Conservation (phyloP, 1,140 invertebrate species). For the Lanistes nyassanus region DNA sequence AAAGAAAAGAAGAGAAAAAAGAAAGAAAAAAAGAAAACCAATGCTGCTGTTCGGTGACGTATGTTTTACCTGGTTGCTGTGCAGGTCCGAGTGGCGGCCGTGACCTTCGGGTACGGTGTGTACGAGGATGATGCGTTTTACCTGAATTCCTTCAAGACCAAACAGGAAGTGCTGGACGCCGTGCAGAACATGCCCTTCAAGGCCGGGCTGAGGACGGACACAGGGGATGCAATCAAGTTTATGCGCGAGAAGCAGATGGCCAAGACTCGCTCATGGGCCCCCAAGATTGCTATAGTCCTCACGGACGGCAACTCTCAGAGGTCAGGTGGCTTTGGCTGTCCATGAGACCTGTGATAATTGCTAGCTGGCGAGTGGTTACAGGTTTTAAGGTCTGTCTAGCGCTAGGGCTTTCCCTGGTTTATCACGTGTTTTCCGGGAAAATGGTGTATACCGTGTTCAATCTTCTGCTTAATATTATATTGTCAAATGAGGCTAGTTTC, state of each 20-base stretch:
- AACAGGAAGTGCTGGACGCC: constrained; percentile 17
- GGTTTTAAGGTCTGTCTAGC: too few relatives aligned
- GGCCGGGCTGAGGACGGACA: constrained; percentile 16
- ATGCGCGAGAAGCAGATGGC: constrained; percentile 26
- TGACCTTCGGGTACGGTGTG: constrained; percentile 25
- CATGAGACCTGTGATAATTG: too few relatives aligned
- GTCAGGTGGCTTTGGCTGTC: constrained; percentile 13
- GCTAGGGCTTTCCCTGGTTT: too few relatives aligned
- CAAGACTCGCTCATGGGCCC: neutral
- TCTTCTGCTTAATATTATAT: too few relatives aligned
- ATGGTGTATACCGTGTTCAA: too few relatives aligned
- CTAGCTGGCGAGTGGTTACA: too few relatives aligned
- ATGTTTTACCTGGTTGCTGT: too few relatives aligned
- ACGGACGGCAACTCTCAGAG: constrained; percentile 36
- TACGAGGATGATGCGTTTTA: constrained; percentile 26
- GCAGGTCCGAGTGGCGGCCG: constrained; percentile 14
- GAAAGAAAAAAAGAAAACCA: too few relatives aligned
- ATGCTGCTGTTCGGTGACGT: too few relatives aligned
- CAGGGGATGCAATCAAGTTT: constrained; percentile 20
- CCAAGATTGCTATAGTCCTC: constrained; percentile 28
- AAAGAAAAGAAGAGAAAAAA: too few relatives aligned
- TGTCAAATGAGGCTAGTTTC: too few relatives aligned
- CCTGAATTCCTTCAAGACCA: constrained; percentile 24
- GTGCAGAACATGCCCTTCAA: constrained; percentile 23
- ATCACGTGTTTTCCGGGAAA: too few relatives aligned